phyloP scores from a whole-genome alignment of 2,797 vertebrate genomes.

The Muraenolepis orangiensis region DNA sequence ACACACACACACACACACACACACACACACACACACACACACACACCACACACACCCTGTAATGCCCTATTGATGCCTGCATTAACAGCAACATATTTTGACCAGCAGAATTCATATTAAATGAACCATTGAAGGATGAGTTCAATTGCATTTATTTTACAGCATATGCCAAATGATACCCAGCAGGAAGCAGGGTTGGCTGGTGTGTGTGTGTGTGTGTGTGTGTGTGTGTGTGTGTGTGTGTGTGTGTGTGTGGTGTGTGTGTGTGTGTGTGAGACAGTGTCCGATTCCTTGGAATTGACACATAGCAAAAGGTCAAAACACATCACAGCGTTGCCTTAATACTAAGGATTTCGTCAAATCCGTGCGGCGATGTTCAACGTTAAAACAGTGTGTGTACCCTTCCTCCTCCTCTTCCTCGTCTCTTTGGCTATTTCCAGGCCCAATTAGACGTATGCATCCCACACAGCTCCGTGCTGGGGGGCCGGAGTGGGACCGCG shows the following conservation, averaged over 20 bases:
- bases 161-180: slow-evolving; percentile 56
- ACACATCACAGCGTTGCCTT: neutral
- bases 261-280: neutral
- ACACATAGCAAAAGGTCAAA: neutral
- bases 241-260: neutral
- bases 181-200: slow-evolving; percentile 30
- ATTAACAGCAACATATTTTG: slow-evolving; percentile 74
- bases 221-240: neutral
- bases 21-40: slow-evolving; percentile 41
- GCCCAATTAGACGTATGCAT: slow-evolving; percentile 70
- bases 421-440: slow-evolving; percentile 59
- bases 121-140: slow-evolving; percentile 74
- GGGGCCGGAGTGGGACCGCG: slow-evolving; percentile 63
- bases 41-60: slow-evolving; percentile 5
- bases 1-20: slow-evolving; percentile 35
- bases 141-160: slow-evolving; percentile 75
- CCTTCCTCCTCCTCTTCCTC: slow-evolving; percentile 38
- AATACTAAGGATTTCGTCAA: slow-evolving; percentile 7
- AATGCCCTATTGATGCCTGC: slow-evolving; percentile 70
- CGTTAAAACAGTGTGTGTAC: slow-evolving; percentile 28
- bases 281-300: neutral
- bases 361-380: neutral
- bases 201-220: neutral
- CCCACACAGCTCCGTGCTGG: slow-evolving; percentile 58
- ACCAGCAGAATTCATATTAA: slow-evolving; percentile 71